Conservation (phyloP, 2,888 invertebrate species). For the Maniola hyperantus region DNA sequence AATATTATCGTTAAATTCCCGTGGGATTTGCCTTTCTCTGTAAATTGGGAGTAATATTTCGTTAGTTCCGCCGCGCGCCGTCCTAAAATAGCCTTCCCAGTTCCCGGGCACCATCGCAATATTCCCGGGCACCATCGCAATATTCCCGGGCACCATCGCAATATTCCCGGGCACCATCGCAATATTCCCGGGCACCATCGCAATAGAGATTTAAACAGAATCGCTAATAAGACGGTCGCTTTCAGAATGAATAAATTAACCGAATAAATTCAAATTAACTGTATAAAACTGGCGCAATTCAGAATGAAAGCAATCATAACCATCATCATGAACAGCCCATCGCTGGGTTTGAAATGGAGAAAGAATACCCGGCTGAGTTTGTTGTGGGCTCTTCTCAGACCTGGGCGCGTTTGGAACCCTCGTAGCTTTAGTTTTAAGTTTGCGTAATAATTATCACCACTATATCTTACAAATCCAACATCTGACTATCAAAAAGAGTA, state of each 20-base stretch:
- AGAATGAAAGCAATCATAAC: neutral
- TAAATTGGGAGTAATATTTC: constrained; percentile 8
- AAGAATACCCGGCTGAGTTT: too few relatives aligned
- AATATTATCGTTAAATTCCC: constrained; percentile 6
- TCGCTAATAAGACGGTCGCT: constrained; percentile 17
- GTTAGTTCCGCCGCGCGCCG: neutral
- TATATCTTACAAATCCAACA: too few relatives aligned
- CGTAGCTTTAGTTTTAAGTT: too few relatives aligned
- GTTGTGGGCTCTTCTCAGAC: too few relatives aligned
- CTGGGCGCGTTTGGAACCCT: too few relatives aligned
- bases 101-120: neutral
- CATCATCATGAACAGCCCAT: too few relatives aligned
- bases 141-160: neutral
- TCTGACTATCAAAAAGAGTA: too few relatives aligned
- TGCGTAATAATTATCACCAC: too few relatives aligned
- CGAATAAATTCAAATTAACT: constrained; percentile 13
- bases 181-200: neutral
- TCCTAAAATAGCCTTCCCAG: neutral
- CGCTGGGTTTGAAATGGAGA: too few relatives aligned
- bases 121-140: neutral
- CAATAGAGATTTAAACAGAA: constrained; percentile 9
- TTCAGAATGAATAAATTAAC: constrained; percentile 15
- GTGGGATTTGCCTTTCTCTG: constrained; percentile 6
- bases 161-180: constrained; percentile 6
- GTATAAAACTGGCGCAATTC: neutral